Evolutionary conservation across 2,888 invertebrate genomes (phyloP).

Genomic region (Leptinotarsa haldemani): DNA sequence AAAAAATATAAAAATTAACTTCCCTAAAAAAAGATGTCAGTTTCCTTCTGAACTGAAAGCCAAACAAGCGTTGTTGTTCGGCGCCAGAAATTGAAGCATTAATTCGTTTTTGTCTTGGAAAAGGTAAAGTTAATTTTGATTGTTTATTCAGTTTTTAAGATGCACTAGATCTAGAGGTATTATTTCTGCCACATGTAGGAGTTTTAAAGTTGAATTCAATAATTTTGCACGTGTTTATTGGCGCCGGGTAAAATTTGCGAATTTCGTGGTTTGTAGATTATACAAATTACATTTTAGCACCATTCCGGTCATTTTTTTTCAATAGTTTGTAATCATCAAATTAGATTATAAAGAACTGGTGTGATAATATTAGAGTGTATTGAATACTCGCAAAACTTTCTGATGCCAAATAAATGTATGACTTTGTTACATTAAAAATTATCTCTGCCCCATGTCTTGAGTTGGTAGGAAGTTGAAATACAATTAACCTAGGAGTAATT

Average conservation of each 20-base stretch:
- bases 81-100: constrained; percentile 36
- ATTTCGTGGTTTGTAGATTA: constrained; percentile 29
- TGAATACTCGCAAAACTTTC: no score
- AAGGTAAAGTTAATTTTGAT: constrained; percentile 35
- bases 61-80: constrained; percentile 39
- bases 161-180: constrained; percentile 20
- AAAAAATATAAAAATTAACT: neutral
- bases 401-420: no score
- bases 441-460: no score
- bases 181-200: neutral
- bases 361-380: no score
- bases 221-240: constrained; percentile 43
- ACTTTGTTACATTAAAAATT: no score
- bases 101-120: constrained; percentile 20
- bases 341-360: no score
- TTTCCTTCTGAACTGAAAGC: constrained; percentile 25
- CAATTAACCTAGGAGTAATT: no score
- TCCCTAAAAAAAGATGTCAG: constrained; percentile 14
- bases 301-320: no score
- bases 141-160: constrained; percentile 16
- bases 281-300: no score
- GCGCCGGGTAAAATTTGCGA: constrained; percentile 43
- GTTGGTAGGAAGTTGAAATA: no score
- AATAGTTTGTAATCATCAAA: no score
- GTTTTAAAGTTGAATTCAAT: constrained; percentile 27